Evolutionary conservation across 2,113 vertebrate genomes (phyloP).

Genomic region (Barnardius zonarius): DNA sequence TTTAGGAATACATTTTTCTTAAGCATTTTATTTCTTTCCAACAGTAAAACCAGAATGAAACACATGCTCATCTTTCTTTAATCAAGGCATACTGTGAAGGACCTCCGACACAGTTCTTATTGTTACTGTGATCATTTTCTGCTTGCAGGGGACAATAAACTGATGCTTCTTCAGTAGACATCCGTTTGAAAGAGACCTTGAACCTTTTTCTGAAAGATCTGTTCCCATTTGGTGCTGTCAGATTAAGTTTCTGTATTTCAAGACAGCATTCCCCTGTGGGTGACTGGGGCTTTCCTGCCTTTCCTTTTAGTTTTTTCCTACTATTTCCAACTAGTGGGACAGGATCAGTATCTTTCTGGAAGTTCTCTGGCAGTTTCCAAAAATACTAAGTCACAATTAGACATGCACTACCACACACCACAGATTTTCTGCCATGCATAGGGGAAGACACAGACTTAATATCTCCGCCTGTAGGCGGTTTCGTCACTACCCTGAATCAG

Average conservation of each 20-base stretch:
- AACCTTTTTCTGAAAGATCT: neutral
- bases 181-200: neutral
- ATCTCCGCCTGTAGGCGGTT: neutral
- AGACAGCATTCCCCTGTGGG: neutral
- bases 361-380: neutral
- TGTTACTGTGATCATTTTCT: neutral
- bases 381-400: neutral
- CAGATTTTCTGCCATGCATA: neutral
- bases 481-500: neutral
- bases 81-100: neutral
- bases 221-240: neutral
- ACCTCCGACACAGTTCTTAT: neutral
- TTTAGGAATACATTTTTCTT: neutral
- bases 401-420: neutral
- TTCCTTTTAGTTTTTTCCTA: neutral
- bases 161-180: neutral
- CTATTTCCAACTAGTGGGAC: neutral
- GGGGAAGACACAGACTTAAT: neutral
- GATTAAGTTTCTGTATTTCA: neutral
- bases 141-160: neutral
- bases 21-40: neutral
- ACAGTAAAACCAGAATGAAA: neutral
- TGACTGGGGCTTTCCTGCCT: neutral
- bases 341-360: neutral
- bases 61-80: neutral